Percentiles rank a stretch among this genome's conserved stretches.
These are phyloP conservation scores for Athene cunicularia DNA, from an alignment of 2,113 vertebrate species.

Conservation along the genomic window DNA sequence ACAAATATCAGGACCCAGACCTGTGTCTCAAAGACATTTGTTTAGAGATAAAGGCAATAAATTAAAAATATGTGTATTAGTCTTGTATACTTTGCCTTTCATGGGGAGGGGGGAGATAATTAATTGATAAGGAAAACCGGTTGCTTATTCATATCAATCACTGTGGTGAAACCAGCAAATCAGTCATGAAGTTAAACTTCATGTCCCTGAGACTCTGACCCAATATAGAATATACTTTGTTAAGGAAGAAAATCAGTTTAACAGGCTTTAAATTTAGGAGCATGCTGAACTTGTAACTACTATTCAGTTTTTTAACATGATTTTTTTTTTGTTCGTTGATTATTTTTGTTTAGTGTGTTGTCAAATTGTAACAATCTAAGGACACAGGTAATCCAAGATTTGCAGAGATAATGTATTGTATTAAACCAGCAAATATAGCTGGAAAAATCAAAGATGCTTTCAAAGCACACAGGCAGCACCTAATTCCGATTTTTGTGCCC, in stretches of 20 bases:
- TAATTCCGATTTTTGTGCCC: not conserved
- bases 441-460: not conserved
- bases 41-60: not conserved
- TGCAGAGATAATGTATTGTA: not conserved
- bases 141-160: not conserved
- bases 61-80: not conserved
- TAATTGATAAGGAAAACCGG: not conserved
- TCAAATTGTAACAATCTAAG: not conserved
- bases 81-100: not conserved
- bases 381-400: not conserved
- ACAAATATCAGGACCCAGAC: not conserved
- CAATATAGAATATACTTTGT: not conserved
- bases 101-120: not conserved
- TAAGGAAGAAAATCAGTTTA: not conserved
- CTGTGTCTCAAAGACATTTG: not conserved
- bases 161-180: not conserved
- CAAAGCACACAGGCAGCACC: not conserved
- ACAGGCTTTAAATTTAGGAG: not conserved
- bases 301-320: not conserved
- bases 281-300: not conserved
- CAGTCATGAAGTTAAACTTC: not conserved
- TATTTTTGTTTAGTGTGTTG: not conserved
- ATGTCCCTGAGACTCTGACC: not conserved
- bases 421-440: not conserved
- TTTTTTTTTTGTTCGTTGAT: not conserved